These are phyloP conservation scores for Sternotherus odoratus DNA, from an alignment of 2,797 vertebrate species.

Conservation along the genomic window DNA sequence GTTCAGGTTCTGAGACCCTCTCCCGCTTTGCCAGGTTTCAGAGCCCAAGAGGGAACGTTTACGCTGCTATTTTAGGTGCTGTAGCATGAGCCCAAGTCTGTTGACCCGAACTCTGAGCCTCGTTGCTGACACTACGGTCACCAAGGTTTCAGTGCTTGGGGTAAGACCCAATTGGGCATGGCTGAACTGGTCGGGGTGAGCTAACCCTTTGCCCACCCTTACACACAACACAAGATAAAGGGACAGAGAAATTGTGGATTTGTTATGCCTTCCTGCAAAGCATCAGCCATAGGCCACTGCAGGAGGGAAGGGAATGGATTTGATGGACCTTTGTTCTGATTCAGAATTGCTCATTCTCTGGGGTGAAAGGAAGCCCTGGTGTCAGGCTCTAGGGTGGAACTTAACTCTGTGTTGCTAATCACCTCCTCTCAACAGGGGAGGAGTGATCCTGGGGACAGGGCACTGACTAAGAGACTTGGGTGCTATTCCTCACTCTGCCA, in stretches of 20 bases:
- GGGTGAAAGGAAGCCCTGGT: background rate
- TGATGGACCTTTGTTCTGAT: background rate
- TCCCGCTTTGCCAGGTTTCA: background rate
- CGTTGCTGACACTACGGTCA: too few species aligned
- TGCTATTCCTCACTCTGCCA: background rate
- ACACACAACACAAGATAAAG: background rate
- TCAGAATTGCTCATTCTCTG: conserved; percentile 13
- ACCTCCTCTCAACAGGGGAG: background rate
- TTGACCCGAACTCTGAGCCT: too few species aligned
- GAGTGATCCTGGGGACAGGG: background rate
- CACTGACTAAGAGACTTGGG: background rate
- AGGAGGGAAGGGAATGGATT: background rate
- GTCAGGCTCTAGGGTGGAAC: background rate
- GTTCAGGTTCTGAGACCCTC: background rate
- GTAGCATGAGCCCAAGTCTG: too few species aligned
- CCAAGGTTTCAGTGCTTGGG: background rate
- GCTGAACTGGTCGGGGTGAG: background rate
- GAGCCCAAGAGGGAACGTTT: background rate
- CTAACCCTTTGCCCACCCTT: background rate
- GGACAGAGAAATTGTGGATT: background rate
- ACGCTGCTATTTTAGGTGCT: too few species aligned
- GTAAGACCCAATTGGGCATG: background rate
- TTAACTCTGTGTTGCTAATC: background rate
- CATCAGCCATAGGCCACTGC: background rate
- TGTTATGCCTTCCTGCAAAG: conserved; percentile 11